Base-by-base conservation (phyloP, 2,797 vertebrate genomes). In the Thunnus albacares region DNA sequence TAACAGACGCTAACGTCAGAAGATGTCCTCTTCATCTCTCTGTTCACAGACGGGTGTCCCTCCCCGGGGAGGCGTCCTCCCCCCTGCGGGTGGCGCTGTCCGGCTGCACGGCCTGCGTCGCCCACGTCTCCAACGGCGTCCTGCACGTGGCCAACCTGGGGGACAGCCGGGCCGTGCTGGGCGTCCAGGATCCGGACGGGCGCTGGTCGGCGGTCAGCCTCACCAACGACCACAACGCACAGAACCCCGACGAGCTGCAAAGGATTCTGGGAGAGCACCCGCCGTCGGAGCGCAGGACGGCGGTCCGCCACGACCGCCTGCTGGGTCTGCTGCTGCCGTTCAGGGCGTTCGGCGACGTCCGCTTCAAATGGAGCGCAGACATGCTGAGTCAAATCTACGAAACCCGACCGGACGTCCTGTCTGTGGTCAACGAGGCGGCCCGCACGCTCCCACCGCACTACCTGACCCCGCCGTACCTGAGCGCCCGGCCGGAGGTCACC, bases 381-480 rank as follows among this genome's bases (percentile, higher is more conserved):
- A 92, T 91, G 59, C 85, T 94, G 65, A 89, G 38, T 20, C 82
- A 67, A 0, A 61, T 94, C 17, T 85, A 90, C 0, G 93, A 95
- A 43, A 85, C 73, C 0, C 59, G 85, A 5, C 83, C 63, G 0
- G 83, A 91, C 0, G 3, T 89, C 28, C 35, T 84, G 63, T 74
- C 83, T n/a, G 35, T 55, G 0, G 77, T 86, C 10, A 77, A 53
- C 0, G 90, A 94, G 63, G 84, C 26, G 0, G 71, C 70, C 17
- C 87, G 89, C 63, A 81, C 49, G 1, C 61, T 52, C 1, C 83
- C 89, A 0, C 81, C 82, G 0, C 79, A 94, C 63, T 93, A 94
- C 79, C 83, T 91, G 79, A 95, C 90, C 6, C 95, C 95, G 0
- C 95, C 94, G 4, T 95, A 95, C 77, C 90, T 95, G 45, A 94